Conservation (phyloP, 1,140 invertebrate genomes). For the Leptopilina clavipes region DNA sequence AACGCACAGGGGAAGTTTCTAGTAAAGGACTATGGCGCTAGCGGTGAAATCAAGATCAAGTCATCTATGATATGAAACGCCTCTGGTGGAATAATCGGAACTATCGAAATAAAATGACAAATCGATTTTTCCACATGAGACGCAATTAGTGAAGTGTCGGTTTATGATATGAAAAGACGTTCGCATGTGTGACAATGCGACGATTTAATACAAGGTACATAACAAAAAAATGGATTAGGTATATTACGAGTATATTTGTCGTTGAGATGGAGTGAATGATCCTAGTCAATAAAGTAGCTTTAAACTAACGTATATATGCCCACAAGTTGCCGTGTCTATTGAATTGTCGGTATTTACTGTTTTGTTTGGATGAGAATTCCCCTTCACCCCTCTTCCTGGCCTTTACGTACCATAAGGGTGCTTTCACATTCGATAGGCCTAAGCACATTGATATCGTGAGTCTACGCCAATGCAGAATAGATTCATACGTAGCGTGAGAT, state of each 20-base stretch:
- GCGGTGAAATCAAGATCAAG: no score
- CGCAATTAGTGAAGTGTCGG: not conserved
- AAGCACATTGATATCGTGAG: no score
- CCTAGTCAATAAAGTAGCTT: slow-evolving; percentile 75
- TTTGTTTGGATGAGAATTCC: not conserved
- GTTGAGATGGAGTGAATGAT: slow-evolving; percentile 52
- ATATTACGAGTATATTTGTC: not conserved
- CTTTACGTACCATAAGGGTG: no score
- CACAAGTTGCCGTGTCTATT: slow-evolving; percentile 17
- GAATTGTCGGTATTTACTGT: not conserved
- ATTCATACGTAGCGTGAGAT: no score
- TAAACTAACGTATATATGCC: slow-evolving; percentile 59
- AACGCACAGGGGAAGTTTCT: no score
- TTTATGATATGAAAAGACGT: slow-evolving; percentile 17
- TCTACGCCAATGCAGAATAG: no score
- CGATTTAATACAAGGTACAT: slow-evolving; percentile 26
- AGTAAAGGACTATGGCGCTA: not conserved
- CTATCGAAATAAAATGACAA: not conserved
- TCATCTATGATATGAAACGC: no score
- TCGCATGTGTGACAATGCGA: slow-evolving; percentile 19
- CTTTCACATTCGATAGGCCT: no score
- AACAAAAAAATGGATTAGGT: slow-evolving; percentile 21
- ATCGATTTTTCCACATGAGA: not conserved
- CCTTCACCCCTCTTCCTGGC: no score
- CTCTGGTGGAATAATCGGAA: not conserved